Conservation (phyloP, 2,113 vertebrate species). For the Hippolais icterina region DNA sequence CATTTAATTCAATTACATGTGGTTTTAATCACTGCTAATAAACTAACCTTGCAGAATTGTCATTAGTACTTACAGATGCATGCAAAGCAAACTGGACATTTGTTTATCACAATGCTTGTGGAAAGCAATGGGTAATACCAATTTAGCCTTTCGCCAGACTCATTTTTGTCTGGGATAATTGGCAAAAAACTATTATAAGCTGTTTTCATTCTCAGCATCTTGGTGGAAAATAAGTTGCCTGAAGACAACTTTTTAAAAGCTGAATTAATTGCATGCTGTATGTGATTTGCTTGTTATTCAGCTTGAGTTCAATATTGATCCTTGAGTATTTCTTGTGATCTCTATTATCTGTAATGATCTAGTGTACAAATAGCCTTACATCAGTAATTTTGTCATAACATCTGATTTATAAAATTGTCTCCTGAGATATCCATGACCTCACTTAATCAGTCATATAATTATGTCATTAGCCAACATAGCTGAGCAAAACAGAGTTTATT, state of each 20-base stretch:
- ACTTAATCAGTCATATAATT: background rate
- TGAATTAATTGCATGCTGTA: background rate
- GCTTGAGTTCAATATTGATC: constrained; percentile 30
- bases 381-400: background rate
- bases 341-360: background rate
- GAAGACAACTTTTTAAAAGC: background rate
- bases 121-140: background rate
- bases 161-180: background rate
- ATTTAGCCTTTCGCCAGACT: background rate
- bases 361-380: background rate
- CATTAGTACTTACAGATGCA: background rate
- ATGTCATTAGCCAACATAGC: background rate
- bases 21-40: background rate
- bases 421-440: background rate
- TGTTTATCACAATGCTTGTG: background rate
- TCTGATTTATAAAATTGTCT: background rate
- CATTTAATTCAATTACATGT: background rate
- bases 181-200: background rate
- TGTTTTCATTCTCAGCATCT: background rate
- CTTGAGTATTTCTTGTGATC: background rate
- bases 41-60: background rate
- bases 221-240: background rate
- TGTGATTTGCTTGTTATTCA: background rate
- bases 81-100: background rate
- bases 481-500: background rate